Evolutionary conservation across 2,888 invertebrate genomes (phyloP).

Genomic region (Callinectes sapidus): DNA sequence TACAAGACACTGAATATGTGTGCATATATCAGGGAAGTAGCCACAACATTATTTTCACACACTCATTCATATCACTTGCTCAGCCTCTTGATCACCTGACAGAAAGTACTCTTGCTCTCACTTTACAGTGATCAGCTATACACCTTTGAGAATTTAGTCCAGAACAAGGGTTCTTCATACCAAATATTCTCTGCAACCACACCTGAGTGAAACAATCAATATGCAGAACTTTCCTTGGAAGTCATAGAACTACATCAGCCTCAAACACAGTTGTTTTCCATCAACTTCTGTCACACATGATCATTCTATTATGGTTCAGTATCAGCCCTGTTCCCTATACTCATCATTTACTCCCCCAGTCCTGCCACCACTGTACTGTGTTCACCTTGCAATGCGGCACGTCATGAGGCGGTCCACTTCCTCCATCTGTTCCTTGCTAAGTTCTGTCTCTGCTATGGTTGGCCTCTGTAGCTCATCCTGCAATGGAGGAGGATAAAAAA

Average conservation of each 20-base stretch:
- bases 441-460: background rate
- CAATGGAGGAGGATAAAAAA: background rate
- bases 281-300: background rate
- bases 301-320: no score
- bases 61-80: background rate
- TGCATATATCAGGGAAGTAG: no score
- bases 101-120: no score
- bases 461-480: conserved; percentile 29
- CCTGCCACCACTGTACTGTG: background rate
- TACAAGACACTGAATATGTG: background rate
- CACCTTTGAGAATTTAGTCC: no score
- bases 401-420: conserved; percentile 52
- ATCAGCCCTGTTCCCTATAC: background rate
- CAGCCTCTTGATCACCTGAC: background rate
- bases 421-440: conserved; percentile 3
- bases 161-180: no score
- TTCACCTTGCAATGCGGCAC: conserved; percentile 52
- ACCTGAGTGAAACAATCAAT: no score
- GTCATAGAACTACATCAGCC: background rate
- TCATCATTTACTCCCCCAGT: background rate
- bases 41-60: background rate
- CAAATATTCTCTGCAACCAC: no score
- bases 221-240: no score
- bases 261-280: background rate
- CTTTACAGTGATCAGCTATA: no score